Conservation (phyloP, 2,888 invertebrate species). For the Alloscopus bannaensis region DNA sequence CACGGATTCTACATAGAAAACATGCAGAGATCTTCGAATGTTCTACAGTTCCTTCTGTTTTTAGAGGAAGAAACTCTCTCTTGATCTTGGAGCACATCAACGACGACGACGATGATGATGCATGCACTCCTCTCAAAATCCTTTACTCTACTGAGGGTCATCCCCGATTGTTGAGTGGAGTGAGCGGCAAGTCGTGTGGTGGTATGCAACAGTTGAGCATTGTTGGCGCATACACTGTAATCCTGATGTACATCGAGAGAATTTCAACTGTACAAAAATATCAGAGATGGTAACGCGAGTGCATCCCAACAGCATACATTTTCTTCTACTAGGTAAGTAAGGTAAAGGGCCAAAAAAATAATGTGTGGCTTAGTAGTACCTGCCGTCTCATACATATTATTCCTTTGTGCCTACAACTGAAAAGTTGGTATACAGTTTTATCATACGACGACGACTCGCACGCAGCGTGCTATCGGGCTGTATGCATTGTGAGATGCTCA, state of each 20-base stretch:
- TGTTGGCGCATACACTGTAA: not conserved
- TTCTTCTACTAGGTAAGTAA: not conserved
- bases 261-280: too few species aligned
- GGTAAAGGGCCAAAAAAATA: not conserved
- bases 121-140: constrained; percentile 47
- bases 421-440: not conserved
- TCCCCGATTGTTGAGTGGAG: constrained; percentile 36
- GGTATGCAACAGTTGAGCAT: not conserved
- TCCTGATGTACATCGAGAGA: too few species aligned
- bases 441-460: not conserved
- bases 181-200: constrained; percentile 4
- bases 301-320: not conserved
- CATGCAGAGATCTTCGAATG: not conserved
- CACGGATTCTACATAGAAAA: not conserved
- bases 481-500: not conserved
- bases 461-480: not conserved
- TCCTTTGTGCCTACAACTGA: not conserved
- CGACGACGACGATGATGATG: too few species aligned
- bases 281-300: not conserved
- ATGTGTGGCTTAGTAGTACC: not conserved
- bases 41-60: not conserved
- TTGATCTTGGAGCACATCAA: too few species aligned
- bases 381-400: too few species aligned
- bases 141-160: constrained; percentile 57
- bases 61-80: not conserved